A percentile compares a stretch with the other conserved stretches of the same genome.
phyloP scores from a whole-genome alignment of 2,888 invertebrate genomes.

The Synergus japonicus region DNA sequence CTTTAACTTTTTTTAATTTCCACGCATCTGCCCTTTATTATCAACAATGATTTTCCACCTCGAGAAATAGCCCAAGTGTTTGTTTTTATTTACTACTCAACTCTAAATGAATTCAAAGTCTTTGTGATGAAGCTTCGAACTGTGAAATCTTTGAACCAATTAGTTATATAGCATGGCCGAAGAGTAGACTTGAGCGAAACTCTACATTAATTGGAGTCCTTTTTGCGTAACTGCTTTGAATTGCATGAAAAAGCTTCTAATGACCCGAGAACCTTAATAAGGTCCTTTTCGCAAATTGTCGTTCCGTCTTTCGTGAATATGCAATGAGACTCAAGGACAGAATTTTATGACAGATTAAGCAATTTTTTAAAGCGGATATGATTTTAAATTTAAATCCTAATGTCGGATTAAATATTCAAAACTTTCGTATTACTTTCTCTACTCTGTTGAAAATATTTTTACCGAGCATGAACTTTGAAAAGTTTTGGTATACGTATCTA shows the following conservation, averaged over 20 bases:
- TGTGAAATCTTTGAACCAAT: neutral
- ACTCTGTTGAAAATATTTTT: too few relatives aligned
- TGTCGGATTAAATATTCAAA: too few relatives aligned
- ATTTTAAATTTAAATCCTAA: neutral
- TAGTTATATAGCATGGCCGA: neutral
- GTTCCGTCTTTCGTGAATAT: neutral
- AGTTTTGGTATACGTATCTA: neutral
- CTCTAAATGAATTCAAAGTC: neutral
- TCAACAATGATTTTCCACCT: too few relatives aligned
- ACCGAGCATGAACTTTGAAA: neutral
- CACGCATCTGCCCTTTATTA: too few relatives aligned
- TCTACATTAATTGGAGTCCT: neutral
- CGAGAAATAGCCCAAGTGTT: too few relatives aligned
- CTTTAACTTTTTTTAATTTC: too few relatives aligned
- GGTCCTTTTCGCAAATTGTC: neutral
- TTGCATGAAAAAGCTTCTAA: constrained; percentile 3
- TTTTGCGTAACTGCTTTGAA: constrained; percentile 9
- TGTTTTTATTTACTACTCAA: too few relatives aligned
- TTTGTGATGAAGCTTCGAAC: neutral
- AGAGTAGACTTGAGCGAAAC: neutral
- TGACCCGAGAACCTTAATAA: constrained; percentile 10
- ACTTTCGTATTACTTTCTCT: too few relatives aligned
- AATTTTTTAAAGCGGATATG: neutral
- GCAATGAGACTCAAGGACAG: neutral
- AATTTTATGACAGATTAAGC: neutral